Base-by-base conservation (phyloP, 1,140 invertebrate genomes). In the Drosophila quadrilineata region DNA sequence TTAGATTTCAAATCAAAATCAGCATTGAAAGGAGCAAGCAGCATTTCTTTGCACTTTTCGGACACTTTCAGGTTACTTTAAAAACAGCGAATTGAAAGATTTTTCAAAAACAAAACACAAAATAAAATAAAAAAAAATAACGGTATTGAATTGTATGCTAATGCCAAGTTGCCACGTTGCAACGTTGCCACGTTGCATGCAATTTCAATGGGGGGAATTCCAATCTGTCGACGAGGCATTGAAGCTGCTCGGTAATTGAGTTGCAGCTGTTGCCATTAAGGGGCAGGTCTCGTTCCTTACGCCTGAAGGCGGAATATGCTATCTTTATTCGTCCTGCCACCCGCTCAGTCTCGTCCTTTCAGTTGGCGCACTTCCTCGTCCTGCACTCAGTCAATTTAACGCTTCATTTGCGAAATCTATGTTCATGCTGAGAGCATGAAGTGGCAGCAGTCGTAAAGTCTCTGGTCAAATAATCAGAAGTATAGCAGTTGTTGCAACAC, bases 321-420 rank as follows among this genome's bases (percentile, higher is more conserved):
- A n/a, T n/a, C n/a, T n/a, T n/a, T n/a, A n/a, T 35, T 41, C 21
- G 12, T 16, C 24, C 26, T 33, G 0, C 38, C 24, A 40, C 22
- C 50, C 29, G 3, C 10, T 33, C 31, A 6, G 0, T n/a, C 3
- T 2, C 17, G 3, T n/a, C 8, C 21, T 22, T 12, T 12, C 19
- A 9, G 14, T n/a, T 24, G 9, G 16, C 28, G 8, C 19, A 35
- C 17, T 21, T 35, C 12, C 31, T 22, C 12, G 1, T 12, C 43
- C 14, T 24, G 50, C 68, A 50, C 58, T 75, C 64, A 72, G 38
- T 68, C 59, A 82, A 84, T 77, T 82, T 84, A 84, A 70, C 79
- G 73, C 63, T 84, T 76, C 77, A 84, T 84, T 82, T 77, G 66
- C 66, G 65, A 67, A 79, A 57, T 22, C 35, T 38, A 41, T 62